phyloP scores from a whole-genome alignment of 2,113 vertebrate genomes.

The Pelobates fuscus region DNA sequence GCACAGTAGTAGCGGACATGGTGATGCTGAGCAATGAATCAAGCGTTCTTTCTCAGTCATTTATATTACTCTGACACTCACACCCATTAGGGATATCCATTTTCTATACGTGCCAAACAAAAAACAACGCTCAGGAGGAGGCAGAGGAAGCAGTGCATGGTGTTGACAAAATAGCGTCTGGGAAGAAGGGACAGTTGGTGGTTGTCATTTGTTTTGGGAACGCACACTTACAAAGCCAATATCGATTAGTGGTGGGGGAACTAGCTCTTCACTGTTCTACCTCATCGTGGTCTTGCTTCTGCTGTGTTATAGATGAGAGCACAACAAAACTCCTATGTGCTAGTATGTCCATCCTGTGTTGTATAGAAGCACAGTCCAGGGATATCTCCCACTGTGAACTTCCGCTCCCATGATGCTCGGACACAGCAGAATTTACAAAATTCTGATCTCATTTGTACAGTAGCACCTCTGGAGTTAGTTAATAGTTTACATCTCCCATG shows the following conservation, averaged over 20 bases:
- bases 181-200: constrained; percentile 32
- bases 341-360: no score
- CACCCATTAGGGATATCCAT: constrained; percentile 69
- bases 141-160: constrained; percentile 46
- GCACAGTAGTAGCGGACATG: constrained; percentile 74
- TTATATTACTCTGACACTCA: constrained; percentile 77
- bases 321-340: no score
- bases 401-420: no score
- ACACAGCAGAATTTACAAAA: no score
- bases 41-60: constrained; percentile 75
- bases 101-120: constrained; percentile 61
- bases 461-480: no score
- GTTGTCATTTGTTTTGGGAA: constrained; percentile 37
- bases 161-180: constrained; percentile 17
- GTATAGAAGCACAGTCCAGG: no score
- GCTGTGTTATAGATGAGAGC: not conserved
- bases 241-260: constrained; percentile 21
- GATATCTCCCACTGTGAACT: no score
- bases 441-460: no score
- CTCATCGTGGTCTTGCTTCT: not conserved
- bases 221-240: constrained; percentile 18
- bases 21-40: constrained; percentile 80
- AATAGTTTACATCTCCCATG: no score
- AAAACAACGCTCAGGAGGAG: constrained; percentile 54
- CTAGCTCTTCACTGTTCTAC: not conserved